A percentile compares a stretch with the other conserved stretches of the same genome.
Evolutionary conservation across 2,113 vertebrate species (phyloP).

Genomic region (Condylura cristata): DNA sequence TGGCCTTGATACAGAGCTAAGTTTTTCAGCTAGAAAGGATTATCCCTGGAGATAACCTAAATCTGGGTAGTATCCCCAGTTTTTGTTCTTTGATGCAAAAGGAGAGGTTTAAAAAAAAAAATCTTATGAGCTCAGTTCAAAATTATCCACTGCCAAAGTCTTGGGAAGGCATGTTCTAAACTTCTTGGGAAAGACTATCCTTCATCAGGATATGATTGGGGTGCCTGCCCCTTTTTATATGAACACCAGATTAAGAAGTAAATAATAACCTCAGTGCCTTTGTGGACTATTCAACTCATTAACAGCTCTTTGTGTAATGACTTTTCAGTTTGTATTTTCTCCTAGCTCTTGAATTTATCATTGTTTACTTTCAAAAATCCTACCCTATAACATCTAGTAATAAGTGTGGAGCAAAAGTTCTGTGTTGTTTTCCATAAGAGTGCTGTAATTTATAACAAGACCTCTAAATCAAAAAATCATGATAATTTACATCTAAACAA

Average conservation of each 20-base stretch:
- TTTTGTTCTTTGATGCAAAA: no score
- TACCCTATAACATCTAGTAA: not conserved
- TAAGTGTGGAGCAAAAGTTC: constrained; percentile 3
- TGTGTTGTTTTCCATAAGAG: not conserved
- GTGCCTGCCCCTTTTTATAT: not conserved
- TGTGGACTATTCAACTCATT: not conserved
- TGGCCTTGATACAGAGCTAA: no score
- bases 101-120: no score
- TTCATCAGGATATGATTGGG: not conserved
- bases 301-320: constrained; percentile 23
- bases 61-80: no score
- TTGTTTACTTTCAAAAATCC: constrained; percentile 31
- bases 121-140: no score
- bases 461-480: not conserved
- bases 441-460: constrained; percentile 36
- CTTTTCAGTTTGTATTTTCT: constrained; percentile 49
- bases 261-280: no score
- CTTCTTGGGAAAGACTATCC: no score
- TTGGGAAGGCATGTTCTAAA: no score
- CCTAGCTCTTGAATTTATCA: not conserved
- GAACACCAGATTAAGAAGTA: not conserved
- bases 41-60: no score
- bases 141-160: no score
- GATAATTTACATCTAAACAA: not conserved
- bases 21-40: no score